Conservation (phyloP, 2,888 invertebrate genomes). For the Brachynemurus nebulosus region DNA sequence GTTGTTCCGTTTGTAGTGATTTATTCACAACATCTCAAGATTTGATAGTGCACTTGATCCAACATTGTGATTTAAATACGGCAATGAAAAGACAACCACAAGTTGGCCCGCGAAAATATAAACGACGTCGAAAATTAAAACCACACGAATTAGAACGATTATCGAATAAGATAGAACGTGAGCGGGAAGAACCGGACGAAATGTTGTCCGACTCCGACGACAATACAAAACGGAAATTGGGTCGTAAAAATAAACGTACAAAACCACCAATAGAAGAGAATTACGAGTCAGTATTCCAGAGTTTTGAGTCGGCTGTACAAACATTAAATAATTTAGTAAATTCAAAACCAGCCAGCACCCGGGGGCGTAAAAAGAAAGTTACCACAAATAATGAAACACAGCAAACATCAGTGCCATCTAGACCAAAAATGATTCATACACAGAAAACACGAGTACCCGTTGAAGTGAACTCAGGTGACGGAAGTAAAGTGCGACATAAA, state of each 20-base stretch:
- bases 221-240: constrained; percentile 27
- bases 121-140: constrained; percentile 62
- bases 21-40: constrained; percentile 57
- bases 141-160: constrained; percentile 41
- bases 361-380: constrained; percentile 25
- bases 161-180: constrained; percentile 24
- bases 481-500: constrained; percentile 39
- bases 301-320: constrained; percentile 34
- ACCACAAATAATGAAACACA: constrained; percentile 18
- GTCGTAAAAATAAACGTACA: constrained; percentile 25
- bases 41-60: constrained; percentile 67
- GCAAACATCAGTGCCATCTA: constrained; percentile 32
- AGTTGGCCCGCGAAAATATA: constrained; percentile 66
- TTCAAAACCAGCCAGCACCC: constrained; percentile 26
- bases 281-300: constrained; percentile 33
- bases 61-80: constrained; percentile 76
- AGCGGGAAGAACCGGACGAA: constrained; percentile 21
- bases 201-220: constrained; percentile 28
- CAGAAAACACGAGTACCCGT: constrained; percentile 44
- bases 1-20: constrained; percentile 63
- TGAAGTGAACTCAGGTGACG: constrained; percentile 31
- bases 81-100: constrained; percentile 67
- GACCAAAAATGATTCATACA: constrained; percentile 68
- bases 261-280: constrained; percentile 26
- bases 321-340: constrained; percentile 35